Evolutionary conservation across 37 sponge, comb jelly and placozoan species (phyloP).

Genomic region (Geodia barretti): DNA sequence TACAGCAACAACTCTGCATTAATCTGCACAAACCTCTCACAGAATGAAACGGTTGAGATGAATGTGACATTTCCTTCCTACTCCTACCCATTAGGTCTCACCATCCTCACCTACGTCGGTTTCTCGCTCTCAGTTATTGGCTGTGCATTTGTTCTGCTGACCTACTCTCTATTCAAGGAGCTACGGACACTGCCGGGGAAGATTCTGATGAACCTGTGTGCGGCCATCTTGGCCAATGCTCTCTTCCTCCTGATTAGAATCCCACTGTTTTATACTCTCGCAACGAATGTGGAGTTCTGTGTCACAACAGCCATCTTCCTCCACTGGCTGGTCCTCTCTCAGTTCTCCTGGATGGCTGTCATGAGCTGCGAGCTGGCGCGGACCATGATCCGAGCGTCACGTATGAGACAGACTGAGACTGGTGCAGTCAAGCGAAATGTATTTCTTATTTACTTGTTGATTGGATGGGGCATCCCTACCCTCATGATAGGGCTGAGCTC

Average conservation of each 20-base stretch:
- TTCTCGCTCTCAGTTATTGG: constrained; percentile 50
- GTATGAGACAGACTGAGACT: not conserved
- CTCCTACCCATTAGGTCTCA: constrained; percentile 4
- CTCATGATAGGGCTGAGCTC: not conserved
- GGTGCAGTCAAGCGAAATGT: not conserved
- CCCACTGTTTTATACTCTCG: not conserved
- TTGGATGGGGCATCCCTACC: constrained; percentile 47
- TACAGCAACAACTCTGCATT: too few relatives aligned
- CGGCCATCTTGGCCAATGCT: constrained; percentile 28
- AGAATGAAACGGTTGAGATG: not conserved
- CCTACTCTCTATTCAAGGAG: constrained; percentile 50
- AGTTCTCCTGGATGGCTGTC: constrained; percentile 66
- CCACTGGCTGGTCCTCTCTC: constrained; percentile 42
- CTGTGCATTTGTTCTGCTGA: constrained; percentile 35
- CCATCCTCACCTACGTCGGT: constrained; percentile 41
- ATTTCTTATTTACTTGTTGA: constrained; percentile 29
- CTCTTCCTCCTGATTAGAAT: constrained; percentile 14
- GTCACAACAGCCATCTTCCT: constrained; percentile 28
- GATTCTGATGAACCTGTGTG: constrained; percentile 47
- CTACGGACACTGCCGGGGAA: constrained; percentile 42
- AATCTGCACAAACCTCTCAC: constrained; percentile 22
- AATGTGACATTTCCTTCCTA: not conserved
- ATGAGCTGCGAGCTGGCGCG: constrained; percentile 20
- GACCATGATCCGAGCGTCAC: not conserved
- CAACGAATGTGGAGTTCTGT: not conserved